Evolutionary conservation across 2,797 vertebrate species (phyloP).

Genomic region (Cossypha heuglini): DNA sequence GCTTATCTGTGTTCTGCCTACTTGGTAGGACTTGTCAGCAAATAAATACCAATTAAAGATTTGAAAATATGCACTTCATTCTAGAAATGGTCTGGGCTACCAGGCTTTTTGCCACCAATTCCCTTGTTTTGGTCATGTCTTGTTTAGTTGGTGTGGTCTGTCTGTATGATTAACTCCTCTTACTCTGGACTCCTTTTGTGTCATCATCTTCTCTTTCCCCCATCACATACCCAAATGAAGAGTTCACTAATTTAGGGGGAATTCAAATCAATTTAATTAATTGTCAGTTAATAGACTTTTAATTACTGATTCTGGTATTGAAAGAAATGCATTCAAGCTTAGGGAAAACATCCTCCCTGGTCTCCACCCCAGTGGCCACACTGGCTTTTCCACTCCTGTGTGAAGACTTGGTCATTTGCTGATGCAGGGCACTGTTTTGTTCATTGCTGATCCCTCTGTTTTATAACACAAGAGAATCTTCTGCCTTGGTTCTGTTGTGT

Average conservation of each 20-base stretch:
- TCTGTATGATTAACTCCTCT: background rate
- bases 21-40: background rate
- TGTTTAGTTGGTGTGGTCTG: background rate
- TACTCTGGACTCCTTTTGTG: background rate
- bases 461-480: background rate
- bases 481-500: background rate
- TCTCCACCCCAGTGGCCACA: background rate
- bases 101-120: background rate
- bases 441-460: background rate
- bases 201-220: background rate
- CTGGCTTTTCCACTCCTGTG: fast-evolving
- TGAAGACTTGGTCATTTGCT: background rate
- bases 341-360: background rate
- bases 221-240: background rate
- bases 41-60: background rate
- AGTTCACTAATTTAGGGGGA: background rate
- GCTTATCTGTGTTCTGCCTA: background rate
- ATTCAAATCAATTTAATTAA: background rate
- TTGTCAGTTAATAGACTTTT: background rate
- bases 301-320: background rate
- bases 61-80: background rate
- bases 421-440: background rate
- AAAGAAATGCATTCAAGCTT: background rate
- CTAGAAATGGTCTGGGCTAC: background rate
- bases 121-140: background rate